Evolutionary conservation across 2,113 vertebrate species (phyloP).

Genomic region (Corythoichthys haematopterus): DNA sequence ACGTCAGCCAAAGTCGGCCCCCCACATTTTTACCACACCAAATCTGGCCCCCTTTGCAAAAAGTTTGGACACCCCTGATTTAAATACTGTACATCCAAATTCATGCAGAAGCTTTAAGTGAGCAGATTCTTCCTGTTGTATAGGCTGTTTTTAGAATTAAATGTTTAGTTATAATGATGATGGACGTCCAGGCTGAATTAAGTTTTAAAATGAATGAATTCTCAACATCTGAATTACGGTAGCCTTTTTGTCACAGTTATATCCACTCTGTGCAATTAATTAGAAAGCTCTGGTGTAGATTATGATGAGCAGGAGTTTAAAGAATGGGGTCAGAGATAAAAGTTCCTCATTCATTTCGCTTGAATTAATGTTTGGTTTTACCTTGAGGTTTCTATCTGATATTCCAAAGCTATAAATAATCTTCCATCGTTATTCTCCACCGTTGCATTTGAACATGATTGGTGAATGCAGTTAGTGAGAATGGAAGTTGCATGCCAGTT

Average conservation of each 20-base stretch:
- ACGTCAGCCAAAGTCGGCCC: too few relatives aligned
- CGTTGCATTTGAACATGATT: conserved; percentile 2
- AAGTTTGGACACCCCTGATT: too few relatives aligned
- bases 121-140: neutral
- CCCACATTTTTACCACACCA: too few relatives aligned
- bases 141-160: neutral
- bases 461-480: conserved; percentile 15
- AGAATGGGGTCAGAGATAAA: neutral
- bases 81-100: too few relatives aligned
- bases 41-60: too few relatives aligned
- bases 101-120: neutral
- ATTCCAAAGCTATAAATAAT: neutral
- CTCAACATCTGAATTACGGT: neutral
- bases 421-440: conserved; percentile 4
- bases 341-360: conserved; percentile 29
- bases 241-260: neutral
- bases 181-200: neutral
- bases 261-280: neutral
- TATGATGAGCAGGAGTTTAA: neutral
- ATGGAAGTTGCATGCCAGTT: conserved; percentile 16
- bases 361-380: neutral
- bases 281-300: neutral
- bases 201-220: neutral
- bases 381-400: conserved; percentile 25
- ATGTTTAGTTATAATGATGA: too few relatives aligned